Evolutionary conservation across 2,797 vertebrate species (phyloP), one percentile per base, ranked within the genome.

Genomic region (Calcarius lapponicus): DNA sequence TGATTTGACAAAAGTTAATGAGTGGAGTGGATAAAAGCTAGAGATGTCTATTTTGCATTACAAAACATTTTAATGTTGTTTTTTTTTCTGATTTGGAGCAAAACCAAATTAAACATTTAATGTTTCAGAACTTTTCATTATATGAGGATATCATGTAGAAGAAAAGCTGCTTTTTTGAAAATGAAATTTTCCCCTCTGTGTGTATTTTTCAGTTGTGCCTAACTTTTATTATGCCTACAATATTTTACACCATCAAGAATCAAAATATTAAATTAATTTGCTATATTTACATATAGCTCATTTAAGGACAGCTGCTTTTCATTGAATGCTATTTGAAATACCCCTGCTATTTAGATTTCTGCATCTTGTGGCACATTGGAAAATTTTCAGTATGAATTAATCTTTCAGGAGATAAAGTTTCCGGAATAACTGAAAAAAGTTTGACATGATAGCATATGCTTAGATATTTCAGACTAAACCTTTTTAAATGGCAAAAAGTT

Each of bases 1-100:
- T 93, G 91, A 94, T 94, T 96, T 96, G 91, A 92, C 78, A 91
- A 88, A 94, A 94, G 92, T 93, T 95, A 96, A 84, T 84, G 80
- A 92, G 67, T 79, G 66, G 88, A 90, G 48, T 86, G 62, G 70
- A 95, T 92, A 92, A 94, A 92, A 95, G 73, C 88, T 87, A 93
- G 92, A 94, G 78, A 88, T 79, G 17, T 81, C 88, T 94, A 66
- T 84, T 96, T 96, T 96, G 84, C 93, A 91, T 96, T 85, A 94
- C 78, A 96, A 96, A 96, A 87, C 66, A 79, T 75, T 90, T 78
- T 78, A 83, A 78, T 18, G 3, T 51, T 60, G 17, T 13, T n/a
- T 75, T 93, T 80, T 66, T 66, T 72, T 66, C 50, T 88, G 9
- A 34, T 94, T 91, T 93, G 91, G 86, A 88, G 34, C n/a, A 89